phyloP scores from a whole-genome alignment of 2,113 vertebrate genomes.

The Sigmodon hispidus region DNA sequence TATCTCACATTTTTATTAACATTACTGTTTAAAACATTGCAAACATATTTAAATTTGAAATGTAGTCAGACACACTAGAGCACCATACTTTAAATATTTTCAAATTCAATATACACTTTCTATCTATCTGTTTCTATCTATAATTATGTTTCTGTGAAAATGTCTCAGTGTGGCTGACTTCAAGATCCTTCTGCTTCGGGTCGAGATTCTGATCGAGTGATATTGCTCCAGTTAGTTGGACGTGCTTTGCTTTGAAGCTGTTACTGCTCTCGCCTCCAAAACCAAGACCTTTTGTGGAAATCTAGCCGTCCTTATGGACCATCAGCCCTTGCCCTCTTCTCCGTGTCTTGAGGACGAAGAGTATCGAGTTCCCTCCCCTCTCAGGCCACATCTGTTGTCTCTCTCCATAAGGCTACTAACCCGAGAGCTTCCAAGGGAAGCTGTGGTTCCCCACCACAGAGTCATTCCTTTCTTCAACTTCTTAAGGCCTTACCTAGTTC shows the following conservation, averaged over 20 bases:
- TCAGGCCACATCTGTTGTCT: accelerated
- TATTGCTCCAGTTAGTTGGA: not conserved
- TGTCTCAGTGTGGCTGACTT: not conserved
- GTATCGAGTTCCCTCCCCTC: accelerated
- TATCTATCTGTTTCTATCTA: not conserved
- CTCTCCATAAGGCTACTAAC: not conserved
- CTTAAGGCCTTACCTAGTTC: not conserved
- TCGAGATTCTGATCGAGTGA: too few species aligned
- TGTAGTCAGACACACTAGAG: not conserved
- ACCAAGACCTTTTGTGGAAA: not conserved
- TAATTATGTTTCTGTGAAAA: not conserved
- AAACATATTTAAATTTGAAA: not conserved
- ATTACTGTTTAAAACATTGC: not conserved
- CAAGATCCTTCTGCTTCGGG: not conserved
- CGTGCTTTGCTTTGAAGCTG: not conserved
- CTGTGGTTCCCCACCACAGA: not conserved
- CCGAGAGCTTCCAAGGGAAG: not conserved
- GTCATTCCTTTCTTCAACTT: not conserved
- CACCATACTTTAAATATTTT: not conserved
- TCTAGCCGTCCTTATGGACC: not conserved
- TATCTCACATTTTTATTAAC: not conserved
- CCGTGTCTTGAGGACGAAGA: accelerated
- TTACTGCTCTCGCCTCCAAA: not conserved
- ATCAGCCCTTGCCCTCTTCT: too few species aligned
- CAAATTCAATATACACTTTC: not conserved